phyloP scores from a whole-genome alignment of 2,113 vertebrate genomes.

The Gallinago paraguaiae region DNA sequence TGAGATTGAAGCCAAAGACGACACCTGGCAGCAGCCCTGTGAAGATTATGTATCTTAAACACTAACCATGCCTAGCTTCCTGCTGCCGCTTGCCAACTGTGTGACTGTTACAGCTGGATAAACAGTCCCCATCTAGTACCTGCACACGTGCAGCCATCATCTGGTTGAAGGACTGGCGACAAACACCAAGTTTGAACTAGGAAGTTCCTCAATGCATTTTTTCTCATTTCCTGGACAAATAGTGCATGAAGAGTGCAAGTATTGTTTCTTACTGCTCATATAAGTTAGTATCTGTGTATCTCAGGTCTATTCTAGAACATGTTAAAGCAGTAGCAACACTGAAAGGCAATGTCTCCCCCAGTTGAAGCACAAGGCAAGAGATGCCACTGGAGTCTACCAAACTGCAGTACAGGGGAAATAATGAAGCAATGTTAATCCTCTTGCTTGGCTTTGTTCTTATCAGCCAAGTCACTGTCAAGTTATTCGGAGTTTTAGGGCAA shows the following conservation, averaged over 20 bases:
- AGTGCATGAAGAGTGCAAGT: background rate
- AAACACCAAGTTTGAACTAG: background rate
- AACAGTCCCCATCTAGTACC: slow-evolving; percentile 11
- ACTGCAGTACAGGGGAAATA: background rate
- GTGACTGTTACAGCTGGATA: slow-evolving; percentile 24
- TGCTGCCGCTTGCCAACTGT: background rate
- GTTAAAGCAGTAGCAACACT: background rate
- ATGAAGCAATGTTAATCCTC: background rate
- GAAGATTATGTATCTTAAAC: slow-evolving; percentile 8
- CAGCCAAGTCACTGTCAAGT: background rate
- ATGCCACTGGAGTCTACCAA: background rate
- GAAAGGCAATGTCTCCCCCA: background rate
- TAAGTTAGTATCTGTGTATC: background rate
- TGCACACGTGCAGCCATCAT: background rate
- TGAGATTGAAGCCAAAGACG: background rate
- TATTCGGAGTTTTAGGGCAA: background rate
- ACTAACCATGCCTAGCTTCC: slow-evolving; percentile 11
- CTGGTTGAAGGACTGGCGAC: background rate
- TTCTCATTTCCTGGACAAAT: background rate
- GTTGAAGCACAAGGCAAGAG: background rate
- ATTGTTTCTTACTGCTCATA: background rate
- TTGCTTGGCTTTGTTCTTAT: background rate
- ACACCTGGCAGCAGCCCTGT: slow-evolving; percentile 31
- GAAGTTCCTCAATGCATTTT: background rate
- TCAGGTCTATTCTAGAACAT: background rate